phyloP scores from a whole-genome alignment of 2,113 vertebrate species.

The Ahaetulla prasina region DNA sequence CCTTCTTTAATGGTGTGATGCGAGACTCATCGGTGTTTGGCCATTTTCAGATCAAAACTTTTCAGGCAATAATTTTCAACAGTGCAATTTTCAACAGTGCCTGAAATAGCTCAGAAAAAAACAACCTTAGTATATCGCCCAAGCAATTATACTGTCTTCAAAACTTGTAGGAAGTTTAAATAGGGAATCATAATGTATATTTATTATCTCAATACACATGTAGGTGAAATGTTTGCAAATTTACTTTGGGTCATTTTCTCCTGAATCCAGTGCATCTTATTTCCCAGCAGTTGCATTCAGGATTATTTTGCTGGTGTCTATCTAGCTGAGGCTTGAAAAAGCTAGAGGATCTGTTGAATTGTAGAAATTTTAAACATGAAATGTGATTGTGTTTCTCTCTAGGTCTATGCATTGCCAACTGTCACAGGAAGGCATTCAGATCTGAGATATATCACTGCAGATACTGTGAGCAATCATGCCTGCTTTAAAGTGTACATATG shows the following conservation, averaged over 20 bases:
- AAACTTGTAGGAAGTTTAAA: neutral
- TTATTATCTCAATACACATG: neutral
- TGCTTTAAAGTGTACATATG: neutral
- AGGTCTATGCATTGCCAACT: constrained; percentile 66
- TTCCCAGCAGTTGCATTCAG: neutral
- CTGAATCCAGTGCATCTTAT: neutral
- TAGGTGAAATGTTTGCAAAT: neutral
- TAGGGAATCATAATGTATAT: neutral
- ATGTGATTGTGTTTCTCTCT: constrained; percentile 39
- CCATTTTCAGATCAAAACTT: neutral
- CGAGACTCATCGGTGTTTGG: neutral
- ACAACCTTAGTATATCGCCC: neutral
- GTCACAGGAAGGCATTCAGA: constrained; percentile 68
- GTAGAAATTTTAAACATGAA: neutral
- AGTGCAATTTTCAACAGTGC: neutral
- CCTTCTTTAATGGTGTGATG: neutral
- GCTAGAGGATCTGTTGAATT: neutral
- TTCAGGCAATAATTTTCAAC: neutral
- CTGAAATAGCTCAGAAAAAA: neutral
- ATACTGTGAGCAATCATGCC: constrained; percentile 61
- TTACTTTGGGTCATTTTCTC: neutral
- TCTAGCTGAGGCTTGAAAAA: neutral
- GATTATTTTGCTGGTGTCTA: neutral
- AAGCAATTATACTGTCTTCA: neutral
- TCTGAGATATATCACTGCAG: constrained; percentile 67